These are phyloP conservation scores for Rotaria sp. DNA, from an alignment of 2,888 invertebrate genomes.

Conservation along the genomic window DNA sequence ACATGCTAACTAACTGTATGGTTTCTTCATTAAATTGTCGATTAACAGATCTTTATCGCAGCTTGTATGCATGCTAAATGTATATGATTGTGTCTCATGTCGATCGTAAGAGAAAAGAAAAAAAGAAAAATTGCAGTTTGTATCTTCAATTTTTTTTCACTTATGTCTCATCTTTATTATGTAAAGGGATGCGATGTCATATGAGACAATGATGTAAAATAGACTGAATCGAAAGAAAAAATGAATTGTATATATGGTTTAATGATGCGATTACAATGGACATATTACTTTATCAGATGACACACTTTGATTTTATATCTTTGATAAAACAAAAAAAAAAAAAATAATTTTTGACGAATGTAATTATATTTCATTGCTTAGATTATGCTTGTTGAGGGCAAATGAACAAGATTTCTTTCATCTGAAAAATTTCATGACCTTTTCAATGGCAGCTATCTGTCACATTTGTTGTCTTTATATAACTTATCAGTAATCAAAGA, in stretches of 20 bases:
- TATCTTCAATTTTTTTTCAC: background rate
- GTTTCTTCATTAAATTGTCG: constrained; percentile 6
- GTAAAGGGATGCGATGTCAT: background rate
- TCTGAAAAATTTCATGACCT: background rate
- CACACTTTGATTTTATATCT: background rate
- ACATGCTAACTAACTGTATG: background rate
- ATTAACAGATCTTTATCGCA: background rate
- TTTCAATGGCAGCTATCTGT: background rate
- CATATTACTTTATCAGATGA: background rate
- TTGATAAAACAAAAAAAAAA: no score
- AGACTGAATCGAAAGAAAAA: background rate
- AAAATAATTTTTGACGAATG: no score
- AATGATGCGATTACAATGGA: background rate
- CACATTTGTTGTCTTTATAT: background rate
- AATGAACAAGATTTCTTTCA: no score
- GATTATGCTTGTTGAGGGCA: background rate
- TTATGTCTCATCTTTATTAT: background rate
- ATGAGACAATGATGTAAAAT: background rate
- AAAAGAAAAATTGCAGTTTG: background rate
- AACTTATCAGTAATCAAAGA: no score
- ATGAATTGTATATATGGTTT: background rate
- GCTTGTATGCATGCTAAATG: background rate
- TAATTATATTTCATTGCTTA: background rate
- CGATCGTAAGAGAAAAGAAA: background rate
- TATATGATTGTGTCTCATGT: background rate